phyloP scores from a whole-genome alignment of 2,888 invertebrate genomes.

The Callyntrura guangdongensis region DNA sequence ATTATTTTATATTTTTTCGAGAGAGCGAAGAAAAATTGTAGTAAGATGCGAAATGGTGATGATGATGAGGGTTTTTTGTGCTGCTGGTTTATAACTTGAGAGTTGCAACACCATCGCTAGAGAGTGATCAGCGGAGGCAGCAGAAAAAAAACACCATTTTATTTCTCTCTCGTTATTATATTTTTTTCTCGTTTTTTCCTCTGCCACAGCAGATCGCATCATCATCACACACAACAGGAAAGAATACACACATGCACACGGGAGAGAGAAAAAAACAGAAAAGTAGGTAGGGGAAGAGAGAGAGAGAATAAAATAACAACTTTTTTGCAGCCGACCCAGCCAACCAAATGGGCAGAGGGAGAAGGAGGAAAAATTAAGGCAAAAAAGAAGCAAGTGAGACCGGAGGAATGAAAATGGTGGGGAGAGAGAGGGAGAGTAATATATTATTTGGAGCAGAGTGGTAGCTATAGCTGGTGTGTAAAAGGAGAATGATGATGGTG shows the following conservation, averaged over 20 bases:
- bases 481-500: neutral
- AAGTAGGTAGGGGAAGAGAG: neutral
- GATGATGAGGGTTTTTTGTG: neutral
- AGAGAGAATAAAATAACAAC: neutral
- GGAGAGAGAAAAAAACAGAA: neutral
- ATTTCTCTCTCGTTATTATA: conserved; percentile 16
- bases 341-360: too few species aligned
- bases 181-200: neutral
- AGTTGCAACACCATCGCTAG: neutral
- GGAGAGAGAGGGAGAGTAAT: too few species aligned
- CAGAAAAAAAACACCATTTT: neutral
- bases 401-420: too few species aligned
- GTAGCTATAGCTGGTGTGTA: neutral
- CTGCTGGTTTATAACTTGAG: neutral
- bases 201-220: neutral
- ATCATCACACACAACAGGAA: neutral
- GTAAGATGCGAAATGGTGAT: neutral
- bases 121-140: neutral
- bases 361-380: too few species aligned
- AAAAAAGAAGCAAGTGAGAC: too few species aligned
- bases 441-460: too few species aligned
- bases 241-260: neutral
- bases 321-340: neutral
- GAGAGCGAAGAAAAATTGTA: neutral
- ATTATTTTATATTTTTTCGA: neutral